Evolutionary conservation across 1,140 invertebrate species (phyloP).

Genomic region (Gerris buenoi): DNA sequence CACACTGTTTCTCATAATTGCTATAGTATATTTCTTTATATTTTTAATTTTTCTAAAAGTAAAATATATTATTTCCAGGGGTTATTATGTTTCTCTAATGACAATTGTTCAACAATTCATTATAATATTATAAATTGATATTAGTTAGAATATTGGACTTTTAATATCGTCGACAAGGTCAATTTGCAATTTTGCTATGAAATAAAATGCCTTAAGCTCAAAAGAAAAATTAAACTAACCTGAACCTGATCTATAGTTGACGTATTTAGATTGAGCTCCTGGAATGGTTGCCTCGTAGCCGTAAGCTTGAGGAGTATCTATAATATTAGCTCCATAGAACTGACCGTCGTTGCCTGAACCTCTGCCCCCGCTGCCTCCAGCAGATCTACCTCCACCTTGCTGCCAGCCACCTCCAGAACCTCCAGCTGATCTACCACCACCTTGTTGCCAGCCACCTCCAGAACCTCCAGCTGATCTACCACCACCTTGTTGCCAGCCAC

Average conservation of each 20-base stretch:
- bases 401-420: neutral
- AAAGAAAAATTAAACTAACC: neutral
- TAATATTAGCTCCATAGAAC: constrained; percentile 10
- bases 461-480: neutral
- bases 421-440: neutral
- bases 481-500: neutral
- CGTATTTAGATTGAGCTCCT: constrained; percentile 7
- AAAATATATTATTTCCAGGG: too few relatives aligned
- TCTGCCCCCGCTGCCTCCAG: neutral
- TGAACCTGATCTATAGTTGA: neutral
- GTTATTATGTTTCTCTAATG: too few relatives aligned
- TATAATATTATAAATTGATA: too few relatives aligned
- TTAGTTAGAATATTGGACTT: too few relatives aligned
- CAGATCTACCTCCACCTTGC: neutral
- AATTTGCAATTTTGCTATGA: too few relatives aligned
- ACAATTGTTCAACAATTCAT: too few relatives aligned
- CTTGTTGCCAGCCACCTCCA: neutral
- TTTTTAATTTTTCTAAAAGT: too few relatives aligned
- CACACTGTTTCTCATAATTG: too few relatives aligned
- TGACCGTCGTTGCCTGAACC: neutral
- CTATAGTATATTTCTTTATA: too few relatives aligned
- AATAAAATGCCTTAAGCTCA: neutral
- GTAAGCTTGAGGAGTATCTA: constrained; percentile 4
- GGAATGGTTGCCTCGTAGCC: constrained; percentile 13
- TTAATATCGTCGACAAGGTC: too few relatives aligned